Evolutionary conservation across 2,113 vertebrate species (phyloP).

Genomic region (Ctenodactylus gundi): DNA sequence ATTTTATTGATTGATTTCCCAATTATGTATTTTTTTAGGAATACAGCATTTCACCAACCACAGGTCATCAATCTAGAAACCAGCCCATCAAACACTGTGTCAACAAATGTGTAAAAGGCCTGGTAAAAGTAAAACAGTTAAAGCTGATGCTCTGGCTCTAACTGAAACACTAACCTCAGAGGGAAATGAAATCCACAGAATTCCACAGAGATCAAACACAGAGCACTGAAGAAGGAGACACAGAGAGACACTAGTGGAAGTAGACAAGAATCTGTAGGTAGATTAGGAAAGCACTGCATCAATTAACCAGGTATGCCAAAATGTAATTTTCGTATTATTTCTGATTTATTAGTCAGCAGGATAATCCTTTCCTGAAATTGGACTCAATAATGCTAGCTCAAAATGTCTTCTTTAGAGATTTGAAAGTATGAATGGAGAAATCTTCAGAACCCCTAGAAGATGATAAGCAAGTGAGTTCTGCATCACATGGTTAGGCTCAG

Average conservation of each 20-base stretch:
- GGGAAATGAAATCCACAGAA: slow-evolving; percentile 12
- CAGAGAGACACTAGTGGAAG: not conserved
- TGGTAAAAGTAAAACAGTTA: slow-evolving; percentile 68
- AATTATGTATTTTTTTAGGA: slow-evolving; percentile 76
- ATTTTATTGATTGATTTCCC: slow-evolving; percentile 67
- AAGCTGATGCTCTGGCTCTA: slow-evolving; percentile 15
- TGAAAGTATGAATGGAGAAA: not conserved
- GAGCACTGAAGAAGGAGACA: not conserved
- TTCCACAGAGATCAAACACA: not conserved
- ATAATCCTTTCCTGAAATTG: not conserved
- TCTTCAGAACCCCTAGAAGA: not conserved
- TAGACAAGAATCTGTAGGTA: not conserved
- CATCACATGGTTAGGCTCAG: not conserved
- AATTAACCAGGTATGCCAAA: not conserved
- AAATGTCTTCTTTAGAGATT: not conserved
- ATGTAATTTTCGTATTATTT: not conserved
- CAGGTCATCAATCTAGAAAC: slow-evolving; percentile 66
- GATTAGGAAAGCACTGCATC: not conserved
- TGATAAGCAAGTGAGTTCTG: not conserved
- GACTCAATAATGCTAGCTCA: not conserved
- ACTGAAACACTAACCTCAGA: slow-evolving; percentile 14
- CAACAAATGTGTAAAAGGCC: slow-evolving; percentile 35
- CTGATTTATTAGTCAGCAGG: not conserved
- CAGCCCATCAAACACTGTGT: slow-evolving; percentile 60
- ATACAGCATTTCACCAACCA: slow-evolving; percentile 63